Evolutionary conservation across 2,113 vertebrate species (phyloP).

Genomic region (Zapus hudsonius): DNA sequence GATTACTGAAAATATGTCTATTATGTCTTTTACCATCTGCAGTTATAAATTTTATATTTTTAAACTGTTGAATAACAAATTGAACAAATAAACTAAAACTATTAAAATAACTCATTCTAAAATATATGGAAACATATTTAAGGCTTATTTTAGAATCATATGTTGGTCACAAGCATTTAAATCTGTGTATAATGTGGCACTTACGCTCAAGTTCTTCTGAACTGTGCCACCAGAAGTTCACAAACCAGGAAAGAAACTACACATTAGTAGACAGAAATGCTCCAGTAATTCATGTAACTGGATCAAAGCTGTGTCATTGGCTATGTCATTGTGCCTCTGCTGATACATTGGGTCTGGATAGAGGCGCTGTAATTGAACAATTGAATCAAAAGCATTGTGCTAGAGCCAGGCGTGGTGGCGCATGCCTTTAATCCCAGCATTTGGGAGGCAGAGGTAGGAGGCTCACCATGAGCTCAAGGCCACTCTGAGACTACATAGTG

Average conservation of each 20-base stretch:
- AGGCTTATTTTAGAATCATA: neutral
- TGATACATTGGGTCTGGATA: neutral
- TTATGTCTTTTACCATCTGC: neutral
- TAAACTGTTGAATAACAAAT: neutral
- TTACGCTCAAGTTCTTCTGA: neutral
- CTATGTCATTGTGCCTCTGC: neutral
- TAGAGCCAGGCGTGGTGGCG: no score
- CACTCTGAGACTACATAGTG: no score
- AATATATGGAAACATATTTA: neutral
- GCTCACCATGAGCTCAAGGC: no score
- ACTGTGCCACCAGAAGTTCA: neutral
- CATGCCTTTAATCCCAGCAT: no score
- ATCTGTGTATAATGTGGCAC: neutral
- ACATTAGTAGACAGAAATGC: neutral
- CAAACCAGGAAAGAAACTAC: neutral
- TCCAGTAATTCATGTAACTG: neutral
- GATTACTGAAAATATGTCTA: neutral
- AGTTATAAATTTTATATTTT: neutral
- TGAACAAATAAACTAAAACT: neutral
- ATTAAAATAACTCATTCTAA: neutral
- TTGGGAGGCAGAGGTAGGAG: no score
- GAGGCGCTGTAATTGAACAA: neutral
- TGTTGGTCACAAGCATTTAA: neutral
- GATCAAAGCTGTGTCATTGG: neutral
- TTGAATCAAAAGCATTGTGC: neutral